phyloP scores from a whole-genome alignment of 1,140 invertebrate genomes.

The Drosophila tropicalis region DNA sequence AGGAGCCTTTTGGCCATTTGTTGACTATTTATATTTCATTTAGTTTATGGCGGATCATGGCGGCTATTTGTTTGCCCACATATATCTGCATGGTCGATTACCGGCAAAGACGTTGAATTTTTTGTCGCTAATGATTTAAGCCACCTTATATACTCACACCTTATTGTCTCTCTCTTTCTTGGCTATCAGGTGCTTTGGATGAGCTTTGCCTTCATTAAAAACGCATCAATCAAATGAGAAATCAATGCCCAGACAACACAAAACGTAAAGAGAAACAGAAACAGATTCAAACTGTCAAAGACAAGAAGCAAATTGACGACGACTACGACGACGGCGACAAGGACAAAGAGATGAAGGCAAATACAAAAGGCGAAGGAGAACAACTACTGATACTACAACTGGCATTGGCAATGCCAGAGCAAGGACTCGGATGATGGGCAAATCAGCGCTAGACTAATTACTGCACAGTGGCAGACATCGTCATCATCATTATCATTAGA shows the following conservation, averaged over 20 bases:
- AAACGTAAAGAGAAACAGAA: constrained; percentile 21
- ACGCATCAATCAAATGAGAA: constrained; percentile 67
- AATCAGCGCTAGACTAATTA: constrained; percentile 42
- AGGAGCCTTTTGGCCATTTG: constrained; percentile 4
- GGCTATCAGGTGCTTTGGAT: constrained; percentile 20
- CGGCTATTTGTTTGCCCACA: constrained; percentile 51
- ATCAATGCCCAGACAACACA: constrained; percentile 65
- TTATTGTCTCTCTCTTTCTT: not conserved
- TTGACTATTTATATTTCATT: constrained; percentile 75
- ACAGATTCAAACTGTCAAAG: constrained; percentile 54
- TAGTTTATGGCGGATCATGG: constrained; percentile 72
- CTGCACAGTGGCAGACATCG: constrained; percentile 27
- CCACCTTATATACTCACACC: constrained; percentile 18
- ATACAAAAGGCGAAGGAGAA: not conserved
- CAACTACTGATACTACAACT: constrained; percentile 17
- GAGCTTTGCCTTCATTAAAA: constrained; percentile 63
- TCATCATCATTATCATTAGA: constrained; percentile 9
- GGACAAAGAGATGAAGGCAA: constrained; percentile 14
- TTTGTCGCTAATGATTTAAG: constrained; percentile 54
- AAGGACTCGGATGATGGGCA: constrained; percentile 41
- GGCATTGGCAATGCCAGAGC: constrained; percentile 11
- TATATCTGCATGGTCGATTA: not conserved
- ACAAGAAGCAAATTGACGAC: constrained; percentile 13
- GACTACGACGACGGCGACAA: not conserved
- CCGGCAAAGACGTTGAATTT: constrained; percentile 9